Conservation (phyloP, 2,113 vertebrate species). For the Turdus rufiventris region DNA sequence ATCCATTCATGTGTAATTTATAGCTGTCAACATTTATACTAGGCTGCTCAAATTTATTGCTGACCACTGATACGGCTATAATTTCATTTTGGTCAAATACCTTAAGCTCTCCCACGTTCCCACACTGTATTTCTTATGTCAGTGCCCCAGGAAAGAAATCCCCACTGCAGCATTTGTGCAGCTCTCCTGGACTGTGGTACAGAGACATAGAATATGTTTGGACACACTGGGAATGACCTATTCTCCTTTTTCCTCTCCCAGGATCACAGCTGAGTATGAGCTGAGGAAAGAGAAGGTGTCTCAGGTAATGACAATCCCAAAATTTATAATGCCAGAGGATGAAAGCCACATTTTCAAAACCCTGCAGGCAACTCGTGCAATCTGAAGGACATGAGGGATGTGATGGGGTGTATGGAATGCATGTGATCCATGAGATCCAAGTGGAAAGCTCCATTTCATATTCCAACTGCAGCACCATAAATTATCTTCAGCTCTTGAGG, state of each 20-base stretch:
- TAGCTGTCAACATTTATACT: slow-evolving; percentile 1
- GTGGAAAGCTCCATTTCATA: neutral
- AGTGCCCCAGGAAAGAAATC: neutral
- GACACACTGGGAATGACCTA: neutral
- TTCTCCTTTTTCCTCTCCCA: rapidly evolving
- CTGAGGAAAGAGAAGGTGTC: neutral
- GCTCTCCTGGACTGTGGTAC: neutral
- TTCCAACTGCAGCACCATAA: neutral
- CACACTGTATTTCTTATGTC: neutral
- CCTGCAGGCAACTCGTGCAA: rapidly evolving
- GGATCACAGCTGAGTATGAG: neutral
- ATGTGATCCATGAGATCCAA: neutral
- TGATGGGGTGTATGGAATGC: neutral
- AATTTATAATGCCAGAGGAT: neutral
- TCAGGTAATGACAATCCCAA: neutral
- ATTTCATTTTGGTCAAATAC: slow-evolving; percentile 8
- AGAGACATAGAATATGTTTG: neutral
- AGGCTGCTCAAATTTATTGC: slow-evolving; percentile 4
- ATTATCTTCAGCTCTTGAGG: neutral
- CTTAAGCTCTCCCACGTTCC: neutral
- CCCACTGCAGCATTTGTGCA: neutral
- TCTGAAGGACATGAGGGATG: neutral
- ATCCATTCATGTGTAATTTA: neutral
- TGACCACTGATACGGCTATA: neutral
- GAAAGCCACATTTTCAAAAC: neutral